A percentile compares a stretch with the other conserved stretches of the same genome.
Conservation (phyloP, 2,113 vertebrate genomes). For the Crotalus horridus region DNA sequence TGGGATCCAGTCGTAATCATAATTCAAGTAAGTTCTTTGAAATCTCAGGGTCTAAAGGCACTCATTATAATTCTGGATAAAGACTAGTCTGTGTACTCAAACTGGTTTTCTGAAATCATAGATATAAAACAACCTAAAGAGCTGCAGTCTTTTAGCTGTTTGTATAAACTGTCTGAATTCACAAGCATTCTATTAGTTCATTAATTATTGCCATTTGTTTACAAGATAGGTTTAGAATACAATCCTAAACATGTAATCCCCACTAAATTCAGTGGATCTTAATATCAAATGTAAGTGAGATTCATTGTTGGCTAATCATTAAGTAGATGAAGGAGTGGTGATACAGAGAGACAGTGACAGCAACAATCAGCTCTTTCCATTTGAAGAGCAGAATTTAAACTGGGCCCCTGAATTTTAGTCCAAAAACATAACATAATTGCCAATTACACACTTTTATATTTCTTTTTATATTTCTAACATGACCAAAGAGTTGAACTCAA, state of each 20-base stretch:
- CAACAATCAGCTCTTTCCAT: background rate
- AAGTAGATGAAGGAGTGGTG: background rate
- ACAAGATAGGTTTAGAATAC: background rate
- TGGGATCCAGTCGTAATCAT: background rate
- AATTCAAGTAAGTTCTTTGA: background rate
- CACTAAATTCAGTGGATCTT: background rate
- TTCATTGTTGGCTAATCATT: background rate
- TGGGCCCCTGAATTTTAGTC: background rate
- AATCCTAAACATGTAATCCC: background rate
- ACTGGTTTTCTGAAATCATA: background rate
- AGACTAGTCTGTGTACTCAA: background rate
- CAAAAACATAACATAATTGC: background rate
- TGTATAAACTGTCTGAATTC: background rate
- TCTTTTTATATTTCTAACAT: background rate
- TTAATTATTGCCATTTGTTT: background rate
- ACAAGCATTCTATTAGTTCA: background rate
- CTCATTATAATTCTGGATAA: background rate
- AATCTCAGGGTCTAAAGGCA: background rate
- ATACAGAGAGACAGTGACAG: background rate
- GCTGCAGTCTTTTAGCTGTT: background rate
- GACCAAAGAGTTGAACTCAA: background rate
- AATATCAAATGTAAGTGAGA: background rate
- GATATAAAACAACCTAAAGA: background rate
- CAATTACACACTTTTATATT: background rate
- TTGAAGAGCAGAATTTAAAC: background rate